phyloP scores from a whole-genome alignment of 2,797 vertebrate genomes.

The Champsocephalus esox region DNA sequence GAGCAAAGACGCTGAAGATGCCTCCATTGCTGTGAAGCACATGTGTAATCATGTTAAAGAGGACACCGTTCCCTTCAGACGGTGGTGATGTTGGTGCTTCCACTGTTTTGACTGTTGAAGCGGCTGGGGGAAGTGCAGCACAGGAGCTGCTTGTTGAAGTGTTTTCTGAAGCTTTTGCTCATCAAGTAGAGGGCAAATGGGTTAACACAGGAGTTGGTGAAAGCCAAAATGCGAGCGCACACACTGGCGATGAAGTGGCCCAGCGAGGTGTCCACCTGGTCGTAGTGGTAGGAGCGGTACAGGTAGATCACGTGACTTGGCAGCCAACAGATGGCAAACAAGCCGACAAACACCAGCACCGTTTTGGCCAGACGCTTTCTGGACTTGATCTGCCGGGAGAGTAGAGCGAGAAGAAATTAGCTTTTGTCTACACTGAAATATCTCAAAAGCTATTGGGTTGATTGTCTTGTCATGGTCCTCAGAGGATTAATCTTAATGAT shows the following conservation, averaged over 20 bases:
- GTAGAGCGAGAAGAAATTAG: conserved; percentile 6
- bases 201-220: conserved; percentile 96
- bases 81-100: conserved; percentile 61
- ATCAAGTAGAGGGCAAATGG: conserved; percentile 95
- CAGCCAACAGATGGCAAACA: conserved; percentile 97
- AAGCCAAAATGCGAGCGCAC: conserved; percentile 92
- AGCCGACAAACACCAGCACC: conserved; percentile 93
- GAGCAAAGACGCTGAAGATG: neutral
- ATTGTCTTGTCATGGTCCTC: too few species aligned
- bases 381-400: conserved; percentile 88
- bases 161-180: conserved; percentile 95
- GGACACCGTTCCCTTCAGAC: conserved; percentile 43
- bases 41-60: neutral
- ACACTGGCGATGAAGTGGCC: conserved; percentile 88
- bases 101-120: conserved; percentile 59
- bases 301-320: conserved; percentile 95
- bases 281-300: conserved; percentile 95
- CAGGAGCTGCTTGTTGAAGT: conserved; percentile 92
- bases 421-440: neutral
- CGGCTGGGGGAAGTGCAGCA: conserved; percentile 83
- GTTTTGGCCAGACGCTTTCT: conserved; percentile 94
- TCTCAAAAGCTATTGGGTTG: too few species aligned
- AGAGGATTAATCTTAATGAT: too few species aligned
- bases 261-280: conserved; percentile 92
- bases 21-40: neutral